Base-by-base conservation (phyloP, 92 coral and sea anemone species). In the Zoanthus gigantus region DNA sequence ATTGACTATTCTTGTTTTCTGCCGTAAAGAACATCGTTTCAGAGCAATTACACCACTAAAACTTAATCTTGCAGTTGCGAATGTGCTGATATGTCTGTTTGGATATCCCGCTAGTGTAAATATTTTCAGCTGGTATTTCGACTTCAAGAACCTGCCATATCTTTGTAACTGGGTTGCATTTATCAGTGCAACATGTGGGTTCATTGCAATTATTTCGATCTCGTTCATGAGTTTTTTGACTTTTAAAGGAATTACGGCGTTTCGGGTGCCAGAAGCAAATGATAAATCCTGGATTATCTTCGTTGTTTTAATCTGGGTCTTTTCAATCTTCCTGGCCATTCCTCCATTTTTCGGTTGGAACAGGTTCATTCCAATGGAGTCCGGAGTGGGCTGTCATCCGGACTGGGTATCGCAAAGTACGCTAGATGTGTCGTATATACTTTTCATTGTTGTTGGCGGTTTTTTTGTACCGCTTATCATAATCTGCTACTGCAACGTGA, bases 271-370 rank as follows among this genome's bases (percentile, higher is more conserved):
- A 7, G n/a, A 16, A 6, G 46, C n/a, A 12, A 74, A 44, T 3
- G 57, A 44, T 10, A 74, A 74, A 74, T 16, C 57, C 6, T 74
- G 78, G 78, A 11, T 74, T 74, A 5, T 16, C 78, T 17, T 44
- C 16, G 58, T 74, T 45, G 58, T n/a, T 74, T 46, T 74, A 15
- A 23, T 16, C 29, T 74, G 78, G 78, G 9, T 45, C 16, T 0
- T 47, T 6, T 74, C 78, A 46, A 47, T 74, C 17, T 45, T 18
- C 17, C 78, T 74, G 15, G 78, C 78, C 45, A 28, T 18, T 42
- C 83, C 83, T 18, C 83, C 83, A 52, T 57, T 78, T 31, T 42
- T 78, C 28, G 83, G 83, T 11, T 78, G 83, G 83, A 78, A 78
- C 30, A 31, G 83, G 16, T 78, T 78, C 15, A 42, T 78, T 32